These are phyloP conservation scores for Anarsia innoxiella DNA, from an alignment of 2,888 invertebrate species.

Conservation along the genomic window DNA sequence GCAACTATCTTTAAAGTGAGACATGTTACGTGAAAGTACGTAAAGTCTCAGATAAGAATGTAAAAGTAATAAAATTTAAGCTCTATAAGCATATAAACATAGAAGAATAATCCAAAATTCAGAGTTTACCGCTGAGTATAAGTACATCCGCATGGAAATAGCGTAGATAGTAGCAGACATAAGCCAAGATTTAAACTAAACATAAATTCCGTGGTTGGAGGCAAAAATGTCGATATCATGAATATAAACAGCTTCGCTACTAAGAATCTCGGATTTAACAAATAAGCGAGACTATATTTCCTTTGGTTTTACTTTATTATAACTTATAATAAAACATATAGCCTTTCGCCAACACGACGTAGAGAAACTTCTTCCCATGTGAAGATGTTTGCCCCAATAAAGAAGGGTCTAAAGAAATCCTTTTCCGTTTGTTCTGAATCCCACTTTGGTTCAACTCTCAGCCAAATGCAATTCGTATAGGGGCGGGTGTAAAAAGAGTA, in stretches of 20 bases:
- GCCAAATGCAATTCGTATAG: constrained; percentile 1
- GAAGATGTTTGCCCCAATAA: background rate
- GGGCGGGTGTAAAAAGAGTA: constrained; percentile 6
- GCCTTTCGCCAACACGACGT: no score
- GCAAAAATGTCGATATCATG: constrained; percentile 12
- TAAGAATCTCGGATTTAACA: background rate
- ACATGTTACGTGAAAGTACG: no score
- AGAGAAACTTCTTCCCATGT: background rate
- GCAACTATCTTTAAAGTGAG: no score
- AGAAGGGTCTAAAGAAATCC: constrained; percentile 3
- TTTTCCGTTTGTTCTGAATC: constrained; percentile 3
- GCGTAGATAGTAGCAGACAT: constrained; percentile 1
- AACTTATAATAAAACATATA: no score
- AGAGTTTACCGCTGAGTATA: no score
- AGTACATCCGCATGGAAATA: constrained; percentile 1
- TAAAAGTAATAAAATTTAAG: no score
- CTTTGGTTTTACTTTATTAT: no score
- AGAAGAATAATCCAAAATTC: no score
- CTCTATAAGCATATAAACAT: no score
- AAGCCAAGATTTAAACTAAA: constrained; percentile 8
- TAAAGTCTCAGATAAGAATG: no score
- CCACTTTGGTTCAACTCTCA: constrained; percentile 4
- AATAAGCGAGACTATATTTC: background rate
- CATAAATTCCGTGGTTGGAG: constrained; percentile 10
- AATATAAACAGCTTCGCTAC: constrained; percentile 8